A percentile compares a stretch with the other conserved stretches of the same genome.
Evolutionary conservation across 92 coral and sea anemone species (phyloP).

Genomic region (Phenganax stokvisi): DNA sequence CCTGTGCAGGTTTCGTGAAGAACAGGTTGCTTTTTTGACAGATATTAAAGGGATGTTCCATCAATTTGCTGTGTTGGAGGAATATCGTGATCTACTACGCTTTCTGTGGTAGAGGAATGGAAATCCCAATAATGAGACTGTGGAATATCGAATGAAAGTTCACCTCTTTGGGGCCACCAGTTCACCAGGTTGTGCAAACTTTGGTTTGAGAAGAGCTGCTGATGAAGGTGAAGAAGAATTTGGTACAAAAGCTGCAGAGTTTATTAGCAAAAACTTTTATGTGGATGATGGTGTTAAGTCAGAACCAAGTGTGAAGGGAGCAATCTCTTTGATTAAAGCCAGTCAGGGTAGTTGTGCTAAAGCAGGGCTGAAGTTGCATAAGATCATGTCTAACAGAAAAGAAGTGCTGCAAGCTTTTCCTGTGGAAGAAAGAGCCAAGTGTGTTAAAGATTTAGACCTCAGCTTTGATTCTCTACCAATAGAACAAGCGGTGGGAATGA

Average conservation of each 20-base stretch:
- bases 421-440: constrained; percentile 36
- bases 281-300: constrained; percentile 42
- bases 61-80: constrained; percentile 49
- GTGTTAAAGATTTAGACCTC: constrained; percentile 3
- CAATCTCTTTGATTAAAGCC: constrained; percentile 19
- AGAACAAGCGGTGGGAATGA: constrained; percentile 43
- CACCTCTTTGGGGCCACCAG: constrained; percentile 60
- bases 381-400: constrained; percentile 39
- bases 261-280: constrained; percentile 24
- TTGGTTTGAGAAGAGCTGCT: constrained; percentile 36
- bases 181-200: constrained; percentile 62
- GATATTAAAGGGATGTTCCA: constrained; percentile 48
- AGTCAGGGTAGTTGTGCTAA: constrained; percentile 35
- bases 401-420: constrained; percentile 39
- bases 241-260: constrained; percentile 13
- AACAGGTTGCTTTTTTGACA: constrained; percentile 35
- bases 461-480: constrained; percentile 30
- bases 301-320: constrained; percentile 36
- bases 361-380: constrained; percentile 41
- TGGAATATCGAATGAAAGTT: constrained; percentile 60
- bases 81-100: constrained; percentile 47
- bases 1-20: constrained; percentile 46
- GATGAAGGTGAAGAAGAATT: constrained; percentile 11
- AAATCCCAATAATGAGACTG: constrained; percentile 15
- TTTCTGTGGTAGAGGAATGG: constrained; percentile 46